A percentile compares a stretch with the other conserved stretches of the same genome.
Evolutionary conservation across 2,797 vertebrate genomes (phyloP).

Genomic region (Scolopax bukidnonensis): DNA sequence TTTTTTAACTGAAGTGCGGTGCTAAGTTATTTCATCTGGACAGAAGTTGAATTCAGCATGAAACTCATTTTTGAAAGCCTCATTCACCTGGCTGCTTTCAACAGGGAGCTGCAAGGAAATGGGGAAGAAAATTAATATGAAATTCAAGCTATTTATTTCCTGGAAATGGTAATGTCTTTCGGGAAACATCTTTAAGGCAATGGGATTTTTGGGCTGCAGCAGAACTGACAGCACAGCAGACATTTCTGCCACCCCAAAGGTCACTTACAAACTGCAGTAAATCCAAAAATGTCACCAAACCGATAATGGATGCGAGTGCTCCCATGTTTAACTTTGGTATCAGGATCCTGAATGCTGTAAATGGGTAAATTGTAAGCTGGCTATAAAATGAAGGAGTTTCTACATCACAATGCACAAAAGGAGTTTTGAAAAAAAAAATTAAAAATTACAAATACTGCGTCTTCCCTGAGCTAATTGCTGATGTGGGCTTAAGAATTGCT

Average conservation of each 20-base stretch:
- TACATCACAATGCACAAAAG: background rate
- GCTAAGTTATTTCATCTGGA: background rate
- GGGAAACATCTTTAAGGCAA: background rate
- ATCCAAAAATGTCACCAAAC: conserved; percentile 24
- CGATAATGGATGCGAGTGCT: background rate
- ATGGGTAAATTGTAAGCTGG: background rate
- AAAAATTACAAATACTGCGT: background rate
- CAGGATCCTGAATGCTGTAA: background rate
- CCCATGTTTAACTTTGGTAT: background rate
- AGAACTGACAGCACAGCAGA: background rate
- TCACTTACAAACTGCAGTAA: conserved; percentile 3
- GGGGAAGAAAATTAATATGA: background rate
- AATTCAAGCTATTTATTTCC: background rate
- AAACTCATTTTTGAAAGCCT: background rate
- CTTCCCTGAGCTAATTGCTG: background rate
- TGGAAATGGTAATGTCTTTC: background rate
- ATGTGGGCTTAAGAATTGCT: background rate
- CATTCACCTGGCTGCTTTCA: background rate
- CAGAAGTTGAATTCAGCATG: background rate
- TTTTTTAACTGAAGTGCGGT: background rate
- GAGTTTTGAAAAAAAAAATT: background rate
- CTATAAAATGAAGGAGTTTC: background rate
- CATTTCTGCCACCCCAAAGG: background rate
- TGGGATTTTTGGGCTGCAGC: background rate
- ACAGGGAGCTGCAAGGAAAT: background rate